These are phyloP conservation scores for Salmo trutta DNA, from an alignment of 2,797 vertebrate genomes.

Conservation along the genomic window DNA sequence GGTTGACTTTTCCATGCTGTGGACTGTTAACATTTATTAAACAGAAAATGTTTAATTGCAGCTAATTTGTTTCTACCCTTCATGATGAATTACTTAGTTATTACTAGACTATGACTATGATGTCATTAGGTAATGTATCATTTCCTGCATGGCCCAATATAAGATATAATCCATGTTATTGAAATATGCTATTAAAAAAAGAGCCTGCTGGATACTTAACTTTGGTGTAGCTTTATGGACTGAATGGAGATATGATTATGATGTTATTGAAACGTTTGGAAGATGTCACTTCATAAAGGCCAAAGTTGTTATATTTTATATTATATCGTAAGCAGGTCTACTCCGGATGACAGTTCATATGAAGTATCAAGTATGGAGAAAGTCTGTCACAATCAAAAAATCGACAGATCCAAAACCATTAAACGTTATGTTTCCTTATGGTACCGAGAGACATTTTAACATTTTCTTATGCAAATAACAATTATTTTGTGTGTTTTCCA, in stretches of 20 bases:
- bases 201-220: not conserved
- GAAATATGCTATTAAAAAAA: not conserved
- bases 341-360: conserved; percentile 5
- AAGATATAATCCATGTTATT: not conserved
- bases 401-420: conserved; percentile 10
- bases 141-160: not conserved
- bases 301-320: not conserved
- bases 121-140: not conserved
- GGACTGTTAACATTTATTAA: not conserved
- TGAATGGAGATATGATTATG: not conserved
- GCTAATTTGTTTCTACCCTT: not conserved
- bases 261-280: not conserved
- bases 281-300: conserved; percentile 7
- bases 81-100: not conserved
- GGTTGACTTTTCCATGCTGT: conserved; percentile 1
- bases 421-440: conserved; percentile 24
- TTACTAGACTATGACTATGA: not conserved
- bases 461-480: too few relatives aligned
- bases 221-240: not conserved
- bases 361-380: conserved; percentile 1
- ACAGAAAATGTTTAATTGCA: not conserved
- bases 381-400: conserved; percentile 24
- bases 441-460: not conserved
- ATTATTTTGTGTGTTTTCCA: conserved; percentile 27
- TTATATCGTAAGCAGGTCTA: not conserved